These are phyloP conservation scores for Athetis lepigone DNA, from an alignment of 2,888 invertebrate genomes.

Conservation along the genomic window DNA sequence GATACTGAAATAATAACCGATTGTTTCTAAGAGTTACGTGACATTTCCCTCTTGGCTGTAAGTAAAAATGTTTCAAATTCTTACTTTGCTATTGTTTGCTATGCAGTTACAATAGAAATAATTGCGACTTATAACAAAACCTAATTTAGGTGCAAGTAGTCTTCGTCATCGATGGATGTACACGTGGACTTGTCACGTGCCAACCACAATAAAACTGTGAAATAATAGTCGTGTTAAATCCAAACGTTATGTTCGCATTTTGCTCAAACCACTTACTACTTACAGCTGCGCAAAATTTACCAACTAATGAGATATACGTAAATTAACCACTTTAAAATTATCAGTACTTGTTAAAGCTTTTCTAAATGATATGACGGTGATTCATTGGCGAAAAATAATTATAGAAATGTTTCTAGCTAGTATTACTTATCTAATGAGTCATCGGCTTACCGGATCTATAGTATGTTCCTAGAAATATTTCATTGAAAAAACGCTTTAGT, in stretches of 20 bases:
- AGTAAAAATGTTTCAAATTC: too few relatives aligned
- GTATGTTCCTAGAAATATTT: conserved; percentile 18
- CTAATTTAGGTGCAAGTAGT: not conserved
- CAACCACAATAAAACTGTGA: conserved; percentile 14
- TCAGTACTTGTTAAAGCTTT: conserved; percentile 21
- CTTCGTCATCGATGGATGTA: not conserved
- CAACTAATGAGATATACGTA: not conserved
- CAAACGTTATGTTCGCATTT: conserved; percentile 6
- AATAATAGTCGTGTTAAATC: conserved; percentile 8
- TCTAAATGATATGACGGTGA: conserved; percentile 30
- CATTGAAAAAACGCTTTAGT: not conserved
- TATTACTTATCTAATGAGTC: conserved; percentile 42
- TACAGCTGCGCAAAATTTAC: not conserved
- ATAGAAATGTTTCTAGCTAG: conserved; percentile 2
- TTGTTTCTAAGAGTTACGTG: too few relatives aligned
- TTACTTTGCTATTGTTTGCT: not conserved
- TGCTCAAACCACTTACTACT: not conserved
- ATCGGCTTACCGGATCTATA: conserved; percentile 29
- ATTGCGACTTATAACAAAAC: not conserved
- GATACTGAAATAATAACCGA: too few relatives aligned
- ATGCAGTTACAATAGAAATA: not conserved
- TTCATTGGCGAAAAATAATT: conserved; percentile 39
- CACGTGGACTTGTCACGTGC: conserved; percentile 2
- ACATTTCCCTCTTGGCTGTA: too few relatives aligned
- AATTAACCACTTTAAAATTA: conserved; percentile 18